These are phyloP conservation scores for Acomys russatus DNA, from an alignment of 2,797 vertebrate species.

Conservation along the genomic window DNA sequence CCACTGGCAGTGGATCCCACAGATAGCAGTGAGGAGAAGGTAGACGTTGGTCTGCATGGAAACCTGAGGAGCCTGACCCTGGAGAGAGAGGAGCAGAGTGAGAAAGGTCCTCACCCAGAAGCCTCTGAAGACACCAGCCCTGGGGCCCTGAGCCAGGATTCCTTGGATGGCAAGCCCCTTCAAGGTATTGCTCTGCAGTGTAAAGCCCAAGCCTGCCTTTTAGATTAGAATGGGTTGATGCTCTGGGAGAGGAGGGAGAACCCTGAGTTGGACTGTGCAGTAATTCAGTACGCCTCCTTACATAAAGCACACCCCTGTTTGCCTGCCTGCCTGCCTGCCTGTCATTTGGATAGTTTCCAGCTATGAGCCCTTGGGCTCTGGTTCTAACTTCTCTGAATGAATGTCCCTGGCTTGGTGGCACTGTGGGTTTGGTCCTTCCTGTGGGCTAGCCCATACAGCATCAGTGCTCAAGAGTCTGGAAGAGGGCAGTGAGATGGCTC, in stretches of 20 bases:
- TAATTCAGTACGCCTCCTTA: not conserved
- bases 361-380: not conserved
- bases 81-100: constrained; percentile 9
- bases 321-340: not conserved
- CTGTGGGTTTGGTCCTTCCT: not conserved
- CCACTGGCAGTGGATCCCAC: constrained; percentile 82
- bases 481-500: not conserved
- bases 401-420: not conserved
- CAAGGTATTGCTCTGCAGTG: constrained; percentile 90
- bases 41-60: constrained; percentile 56
- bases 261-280: not conserved
- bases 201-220: not conserved
- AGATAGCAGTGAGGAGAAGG: constrained; percentile 79
- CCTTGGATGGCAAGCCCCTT: constrained; percentile 89
- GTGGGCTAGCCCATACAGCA: not conserved
- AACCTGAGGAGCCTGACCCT: constrained; percentile 79
- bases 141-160: constrained; percentile 70
- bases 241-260: not conserved
- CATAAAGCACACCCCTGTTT: fast-evolving
- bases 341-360: not conserved
- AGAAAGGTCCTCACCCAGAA: constrained; percentile 70
- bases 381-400: not conserved
- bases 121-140: constrained; percentile 61
- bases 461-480: not conserved
- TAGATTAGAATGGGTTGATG: not conserved